Evolutionary conservation across 2,113 vertebrate genomes (phyloP), one percentile per base, ranked within the genome.

Genomic region (Cettia cetti): DNA sequence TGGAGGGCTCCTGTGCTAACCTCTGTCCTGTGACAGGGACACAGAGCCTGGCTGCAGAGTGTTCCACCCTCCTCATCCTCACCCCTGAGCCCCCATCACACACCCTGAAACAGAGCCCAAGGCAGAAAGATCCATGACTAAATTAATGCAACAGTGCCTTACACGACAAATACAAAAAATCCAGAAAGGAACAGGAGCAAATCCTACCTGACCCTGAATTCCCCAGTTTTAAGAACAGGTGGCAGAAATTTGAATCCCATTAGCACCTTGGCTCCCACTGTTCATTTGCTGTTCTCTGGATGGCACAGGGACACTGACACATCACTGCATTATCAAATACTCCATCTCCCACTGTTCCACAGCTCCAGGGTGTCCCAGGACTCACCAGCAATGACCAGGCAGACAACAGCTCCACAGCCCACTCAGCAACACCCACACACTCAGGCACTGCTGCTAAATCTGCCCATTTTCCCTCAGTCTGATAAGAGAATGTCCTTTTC

Each of bases 31-130:
- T n/a, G 56, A n/a, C 47, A 75, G 56, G 59, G 16, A 31, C 39
- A 9, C 14, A 9, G 50, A 19, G 7, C 44, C 59, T 27, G 63
- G 18, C 5, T 63, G 64, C 47, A 61, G 70, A 18, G 53, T 31
- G 30, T 4, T 16, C 8, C 7, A 2, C 30, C 30, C 26, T 2
- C 37, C 75, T 57, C 0, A 0, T 68, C 53, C 57, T 59, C 71
- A 2, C 14, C 35, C 13, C 39, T 16, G 33, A 60, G 40, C 28
- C 40, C 22, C 15, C 14, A 4, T 6, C 20, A 35, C 35, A 21
- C 7, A 5, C 14, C 37, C 28, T 12, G 28, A 6, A 53, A 40
- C 30, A 40, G 24, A 28, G 39, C 39, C 13, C 71, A 50, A 52
- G 56, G 57, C 31, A 86, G 18, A 42, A 57, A 64, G 27, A 17